Percentiles rank a stretch among this genome's conserved stretches.
Conservation (phyloP, 2,113 vertebrate species). For the Macroglossus sobrinus region DNA sequence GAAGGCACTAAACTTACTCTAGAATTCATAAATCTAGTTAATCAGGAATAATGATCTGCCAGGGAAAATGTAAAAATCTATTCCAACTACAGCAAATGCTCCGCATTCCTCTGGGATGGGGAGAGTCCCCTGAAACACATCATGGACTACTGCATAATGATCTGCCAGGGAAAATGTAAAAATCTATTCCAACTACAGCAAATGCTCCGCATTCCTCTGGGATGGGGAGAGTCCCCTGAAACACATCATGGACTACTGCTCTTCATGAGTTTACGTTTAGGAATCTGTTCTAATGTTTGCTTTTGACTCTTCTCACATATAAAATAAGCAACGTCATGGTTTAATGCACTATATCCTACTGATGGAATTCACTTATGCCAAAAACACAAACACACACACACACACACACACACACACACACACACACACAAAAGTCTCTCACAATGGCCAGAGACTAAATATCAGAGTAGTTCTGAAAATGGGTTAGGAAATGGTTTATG, state of each 20-base stretch:
- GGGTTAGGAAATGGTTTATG: neutral
- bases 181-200: slow-evolving; percentile 4
- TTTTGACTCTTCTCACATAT: neutral
- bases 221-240: neutral
- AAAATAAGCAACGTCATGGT: neutral
- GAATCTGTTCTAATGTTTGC: neutral
- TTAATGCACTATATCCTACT: neutral
- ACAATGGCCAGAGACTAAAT: neutral
- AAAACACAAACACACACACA: too few species aligned
- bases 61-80: slow-evolving; percentile 5
- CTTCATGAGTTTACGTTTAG: neutral
- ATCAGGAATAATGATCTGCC: slow-evolving; percentile 46
- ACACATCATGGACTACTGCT: neutral
- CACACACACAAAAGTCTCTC: too few species aligned
- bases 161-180: neutral
- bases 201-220: neutral
- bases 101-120: neutral
- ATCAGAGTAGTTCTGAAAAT: slow-evolving; percentile 14
- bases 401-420: too few species aligned
- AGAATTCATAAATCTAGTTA: slow-evolving; percentile 31
- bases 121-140: neutral
- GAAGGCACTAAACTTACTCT: slow-evolving; percentile 7
- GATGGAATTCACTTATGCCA: neutral
- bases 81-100: neutral
- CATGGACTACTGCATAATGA: neutral